Conservation (phyloP, 2,113 vertebrate species). For the Entosphenus tridentatus region DNA sequence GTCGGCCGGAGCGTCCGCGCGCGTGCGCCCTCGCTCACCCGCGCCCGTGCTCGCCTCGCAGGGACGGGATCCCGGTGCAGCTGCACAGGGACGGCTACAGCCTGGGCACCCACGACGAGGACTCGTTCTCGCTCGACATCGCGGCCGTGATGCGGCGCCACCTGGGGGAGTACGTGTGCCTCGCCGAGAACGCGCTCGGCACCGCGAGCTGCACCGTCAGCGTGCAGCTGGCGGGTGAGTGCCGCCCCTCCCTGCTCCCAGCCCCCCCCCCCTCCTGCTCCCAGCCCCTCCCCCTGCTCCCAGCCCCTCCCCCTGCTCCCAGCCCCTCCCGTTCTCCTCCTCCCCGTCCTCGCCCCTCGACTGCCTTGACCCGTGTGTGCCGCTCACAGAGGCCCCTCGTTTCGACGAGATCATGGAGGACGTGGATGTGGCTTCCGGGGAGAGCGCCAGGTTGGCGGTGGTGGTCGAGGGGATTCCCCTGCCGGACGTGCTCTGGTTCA, state of each 20-base stretch:
- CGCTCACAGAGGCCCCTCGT: constrained; percentile 44
- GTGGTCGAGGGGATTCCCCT: constrained; percentile 77
- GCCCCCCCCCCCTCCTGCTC: neutral
- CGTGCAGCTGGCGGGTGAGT: constrained; percentile 51
- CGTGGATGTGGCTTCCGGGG: constrained; percentile 48
- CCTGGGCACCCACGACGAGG: constrained; percentile 58
- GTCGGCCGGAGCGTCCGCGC: neutral
- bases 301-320: neutral
- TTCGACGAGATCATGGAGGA: constrained; percentile 99
- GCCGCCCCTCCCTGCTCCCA: neutral
- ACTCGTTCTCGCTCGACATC: constrained; percentile 58
- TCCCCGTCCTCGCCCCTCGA: neutral
- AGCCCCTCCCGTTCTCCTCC: neutral
- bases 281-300: neutral
- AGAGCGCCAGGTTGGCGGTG: constrained; percentile 59
- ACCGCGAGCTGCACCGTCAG: constrained; percentile 37
- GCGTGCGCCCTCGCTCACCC: neutral
- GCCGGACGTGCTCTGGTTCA: constrained; percentile 85
- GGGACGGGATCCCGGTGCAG: constrained; percentile 20
- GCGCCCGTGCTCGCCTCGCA: neutral
- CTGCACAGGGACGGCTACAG: constrained; percentile 35
- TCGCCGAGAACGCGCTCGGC: constrained; percentile 53
- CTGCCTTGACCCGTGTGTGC: neutral
- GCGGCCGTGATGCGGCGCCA: constrained; percentile 33
- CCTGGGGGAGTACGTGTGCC: constrained; percentile 34